A percentile compares a stretch with the other conserved stretches of the same genome.
Evolutionary conservation across 2,113 vertebrate genomes (phyloP).

Genomic region (Eurypyga helias): DNA sequence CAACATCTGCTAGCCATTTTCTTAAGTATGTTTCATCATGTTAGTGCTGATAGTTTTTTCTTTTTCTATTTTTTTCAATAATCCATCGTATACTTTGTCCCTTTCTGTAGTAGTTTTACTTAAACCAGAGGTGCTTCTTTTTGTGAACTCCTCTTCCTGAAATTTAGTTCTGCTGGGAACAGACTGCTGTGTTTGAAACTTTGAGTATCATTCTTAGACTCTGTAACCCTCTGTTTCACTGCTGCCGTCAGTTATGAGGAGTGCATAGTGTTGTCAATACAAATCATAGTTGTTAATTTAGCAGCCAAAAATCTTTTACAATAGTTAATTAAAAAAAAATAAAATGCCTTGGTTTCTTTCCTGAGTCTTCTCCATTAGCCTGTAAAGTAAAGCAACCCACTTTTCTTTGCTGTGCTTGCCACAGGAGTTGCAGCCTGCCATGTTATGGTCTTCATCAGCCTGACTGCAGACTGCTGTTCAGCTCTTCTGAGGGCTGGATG

Average conservation of each 20-base stretch:
- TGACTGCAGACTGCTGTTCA: not conserved
- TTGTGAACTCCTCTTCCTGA: not conserved
- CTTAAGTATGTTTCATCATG: not conserved
- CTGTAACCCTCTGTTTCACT: not conserved
- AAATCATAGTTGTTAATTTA: not conserved
- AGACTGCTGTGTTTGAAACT: not conserved
- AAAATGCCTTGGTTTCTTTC: not conserved
- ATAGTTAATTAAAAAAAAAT: not conserved
- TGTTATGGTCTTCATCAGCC: not conserved
- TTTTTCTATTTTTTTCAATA: not conserved
- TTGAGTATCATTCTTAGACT: not conserved
- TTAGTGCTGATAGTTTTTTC: not conserved
- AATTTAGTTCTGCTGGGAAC: not conserved
- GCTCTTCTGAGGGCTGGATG: not conserved
- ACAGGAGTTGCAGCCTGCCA: not conserved
- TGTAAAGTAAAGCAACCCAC: not conserved
- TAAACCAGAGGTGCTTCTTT: not conserved
- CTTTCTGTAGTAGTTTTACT: not conserved
- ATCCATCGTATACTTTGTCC: not conserved
- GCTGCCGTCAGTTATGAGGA: not conserved
- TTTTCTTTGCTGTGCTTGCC: not conserved
- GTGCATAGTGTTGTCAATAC: not conserved
- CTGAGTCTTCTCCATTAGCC: not conserved
- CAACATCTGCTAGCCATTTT: constrained; percentile 9
- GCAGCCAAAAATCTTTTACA: not conserved